These are phyloP conservation scores for Pseudopodoces humilis DNA, from an alignment of 2,113 vertebrate genomes.

Conservation along the genomic window DNA sequence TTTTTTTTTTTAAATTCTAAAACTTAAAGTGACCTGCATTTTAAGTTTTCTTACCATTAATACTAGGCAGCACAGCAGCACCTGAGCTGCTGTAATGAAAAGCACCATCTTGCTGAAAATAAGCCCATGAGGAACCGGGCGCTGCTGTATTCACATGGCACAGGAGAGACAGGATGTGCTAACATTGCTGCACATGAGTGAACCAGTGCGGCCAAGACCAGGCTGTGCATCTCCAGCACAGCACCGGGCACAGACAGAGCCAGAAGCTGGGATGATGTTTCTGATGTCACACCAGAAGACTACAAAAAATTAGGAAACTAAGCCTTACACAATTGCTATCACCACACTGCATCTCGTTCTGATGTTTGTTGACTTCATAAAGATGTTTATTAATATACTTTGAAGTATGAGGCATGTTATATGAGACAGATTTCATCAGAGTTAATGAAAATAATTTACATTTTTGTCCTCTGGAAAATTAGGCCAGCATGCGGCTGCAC, in stretches of 20 bases:
- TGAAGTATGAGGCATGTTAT: neutral
- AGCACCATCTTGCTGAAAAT: neutral
- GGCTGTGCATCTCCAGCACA: neutral
- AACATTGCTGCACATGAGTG: neutral
- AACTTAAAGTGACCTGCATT: neutral
- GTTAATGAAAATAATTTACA: conserved; percentile 31
- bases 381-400: neutral
- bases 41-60: neutral
- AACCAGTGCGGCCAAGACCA: neutral
- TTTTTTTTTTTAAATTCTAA: neutral
- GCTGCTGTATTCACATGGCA: neutral
- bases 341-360: neutral
- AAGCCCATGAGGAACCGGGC: neutral
- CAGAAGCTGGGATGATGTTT: neutral
- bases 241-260: neutral
- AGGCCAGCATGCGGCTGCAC: neutral
- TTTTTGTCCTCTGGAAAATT: conserved; percentile 1
- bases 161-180: neutral
- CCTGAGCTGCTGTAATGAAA: neutral
- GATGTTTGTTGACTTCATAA: neutral
- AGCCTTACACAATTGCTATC: neutral
- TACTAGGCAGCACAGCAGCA: neutral
- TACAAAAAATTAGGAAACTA: neutral
- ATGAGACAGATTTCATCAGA: neutral
- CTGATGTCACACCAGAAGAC: neutral